A percentile compares a stretch with the other conserved stretches of the same genome.
Evolutionary conservation across 2,888 invertebrate genomes (phyloP).

Genomic region (Pristionchus entomophagus): DNA sequence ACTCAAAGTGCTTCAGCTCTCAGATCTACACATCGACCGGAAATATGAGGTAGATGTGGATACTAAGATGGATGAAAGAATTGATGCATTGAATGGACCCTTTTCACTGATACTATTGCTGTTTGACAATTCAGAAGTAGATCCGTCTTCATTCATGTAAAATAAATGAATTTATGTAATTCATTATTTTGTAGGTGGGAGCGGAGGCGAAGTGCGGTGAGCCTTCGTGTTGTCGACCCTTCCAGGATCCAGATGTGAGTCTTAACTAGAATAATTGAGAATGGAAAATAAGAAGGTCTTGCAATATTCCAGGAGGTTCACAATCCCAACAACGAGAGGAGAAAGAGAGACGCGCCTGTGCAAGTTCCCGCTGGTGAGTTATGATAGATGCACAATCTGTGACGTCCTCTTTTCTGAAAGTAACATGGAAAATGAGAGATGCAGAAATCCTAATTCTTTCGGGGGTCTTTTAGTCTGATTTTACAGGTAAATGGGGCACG

Average conservation of each 20-base stretch:
- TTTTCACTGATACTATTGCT: too few relatives aligned
- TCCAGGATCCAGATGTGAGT: conserved; percentile 50
- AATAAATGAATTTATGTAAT: too few relatives aligned
- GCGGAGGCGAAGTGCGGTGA: conserved; percentile 93
- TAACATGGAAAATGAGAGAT: too few relatives aligned
- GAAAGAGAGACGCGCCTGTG: conserved; percentile 83
- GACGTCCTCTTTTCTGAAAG: too few relatives aligned
- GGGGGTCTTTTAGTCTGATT: too few relatives aligned
- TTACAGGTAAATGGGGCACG: conserved; percentile 67
- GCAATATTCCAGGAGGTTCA: too few relatives aligned
- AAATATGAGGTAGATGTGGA: not conserved
- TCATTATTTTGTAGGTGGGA: conserved; percentile 53
- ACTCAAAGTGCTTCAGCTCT: conserved; percentile 65
- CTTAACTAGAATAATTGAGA: too few relatives aligned
- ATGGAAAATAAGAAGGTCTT: too few relatives aligned
- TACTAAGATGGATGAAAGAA: conserved; percentile 47
- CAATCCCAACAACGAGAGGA: conserved; percentile 87
- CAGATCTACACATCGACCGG: conserved; percentile 69
- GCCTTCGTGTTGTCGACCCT: conserved; percentile 87
- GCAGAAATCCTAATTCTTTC: too few relatives aligned
- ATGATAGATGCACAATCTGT: conserved; percentile 6
- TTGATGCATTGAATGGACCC: conserved; percentile 44
- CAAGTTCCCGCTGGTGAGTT: conserved; percentile 41
- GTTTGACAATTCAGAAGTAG: too few relatives aligned
- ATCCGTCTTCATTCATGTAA: too few relatives aligned